Percentiles rank a stretch among this genome's conserved stretches.
Conservation (phyloP, 2,113 vertebrate genomes). For the Platycercus adscitus region DNA sequence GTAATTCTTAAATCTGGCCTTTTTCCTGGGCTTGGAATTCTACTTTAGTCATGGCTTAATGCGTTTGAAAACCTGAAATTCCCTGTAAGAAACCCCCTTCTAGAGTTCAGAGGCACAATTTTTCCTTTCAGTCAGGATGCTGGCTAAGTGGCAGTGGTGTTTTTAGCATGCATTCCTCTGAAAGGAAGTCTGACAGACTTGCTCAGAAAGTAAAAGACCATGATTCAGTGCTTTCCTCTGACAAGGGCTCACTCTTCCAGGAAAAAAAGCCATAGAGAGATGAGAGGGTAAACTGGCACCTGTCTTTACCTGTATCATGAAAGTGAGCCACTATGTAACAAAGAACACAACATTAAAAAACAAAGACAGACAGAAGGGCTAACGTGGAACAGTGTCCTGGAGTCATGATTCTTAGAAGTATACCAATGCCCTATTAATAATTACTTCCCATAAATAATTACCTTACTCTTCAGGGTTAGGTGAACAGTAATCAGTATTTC, state of each 20-base stretch:
- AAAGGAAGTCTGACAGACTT: not conserved
- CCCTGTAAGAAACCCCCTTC: not conserved
- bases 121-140: not conserved
- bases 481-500: not conserved
- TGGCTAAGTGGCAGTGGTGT: not conserved
- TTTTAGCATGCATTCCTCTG: not conserved
- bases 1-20: not conserved
- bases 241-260: not conserved
- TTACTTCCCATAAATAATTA: not conserved
- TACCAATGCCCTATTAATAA: not conserved
- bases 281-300: not conserved
- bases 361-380: not conserved
- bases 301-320: not conserved
- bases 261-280: not conserved
- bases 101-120: not conserved
- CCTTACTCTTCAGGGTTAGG: not conserved
- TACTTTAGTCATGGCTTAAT: not conserved
- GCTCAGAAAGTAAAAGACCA: not conserved
- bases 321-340: not conserved
- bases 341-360: not conserved
- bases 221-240: not conserved
- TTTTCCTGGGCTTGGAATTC: not conserved
- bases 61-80: not conserved
- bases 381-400: not conserved
- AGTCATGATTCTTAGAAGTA: not conserved